These are phyloP conservation scores for Carabus problematicus DNA, from an alignment of 2,888 invertebrate genomes.

Conservation along the genomic window DNA sequence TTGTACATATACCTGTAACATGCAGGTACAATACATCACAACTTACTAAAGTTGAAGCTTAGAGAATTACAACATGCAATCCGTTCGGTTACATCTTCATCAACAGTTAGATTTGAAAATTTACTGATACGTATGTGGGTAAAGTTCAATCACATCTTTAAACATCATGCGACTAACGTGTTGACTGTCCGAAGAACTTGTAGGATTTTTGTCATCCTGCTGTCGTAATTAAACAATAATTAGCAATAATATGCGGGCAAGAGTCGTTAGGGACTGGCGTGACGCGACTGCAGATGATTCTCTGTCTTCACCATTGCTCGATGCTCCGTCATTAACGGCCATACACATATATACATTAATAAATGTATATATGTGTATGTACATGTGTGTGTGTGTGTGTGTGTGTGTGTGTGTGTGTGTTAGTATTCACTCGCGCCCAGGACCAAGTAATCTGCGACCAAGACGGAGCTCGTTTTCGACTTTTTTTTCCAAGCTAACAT, in stretches of 20 bases:
- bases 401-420: conserved; percentile 5
- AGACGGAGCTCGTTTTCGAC: conserved; percentile 5
- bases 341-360: not conserved
- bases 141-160: too few relatives aligned
- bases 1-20: too few relatives aligned
- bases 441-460: conserved; percentile 13
- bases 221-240: conserved; percentile 38
- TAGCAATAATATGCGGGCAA: conserved; percentile 38
- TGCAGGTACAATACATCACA: too few relatives aligned
- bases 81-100: too few relatives aligned
- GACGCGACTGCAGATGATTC: conserved; percentile 14
- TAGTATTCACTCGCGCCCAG: not conserved
- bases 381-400: not conserved
- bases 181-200: not conserved
- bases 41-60: too few relatives aligned
- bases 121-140: too few relatives aligned
- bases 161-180: too few relatives aligned
- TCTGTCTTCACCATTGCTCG: conserved; percentile 8
- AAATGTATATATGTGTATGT: not conserved
- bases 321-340: conserved; percentile 14
- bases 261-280: conserved; percentile 29
- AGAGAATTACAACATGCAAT: too few relatives aligned
- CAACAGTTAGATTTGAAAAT: too few relatives aligned
- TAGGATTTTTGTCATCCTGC: conserved; percentile 18
- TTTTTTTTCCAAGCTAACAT: not conserved